Percentiles rank a stretch among this genome's conserved stretches.
phyloP scores from a whole-genome alignment of 2,113 vertebrate genomes.

The Gopherus evgoodei region DNA sequence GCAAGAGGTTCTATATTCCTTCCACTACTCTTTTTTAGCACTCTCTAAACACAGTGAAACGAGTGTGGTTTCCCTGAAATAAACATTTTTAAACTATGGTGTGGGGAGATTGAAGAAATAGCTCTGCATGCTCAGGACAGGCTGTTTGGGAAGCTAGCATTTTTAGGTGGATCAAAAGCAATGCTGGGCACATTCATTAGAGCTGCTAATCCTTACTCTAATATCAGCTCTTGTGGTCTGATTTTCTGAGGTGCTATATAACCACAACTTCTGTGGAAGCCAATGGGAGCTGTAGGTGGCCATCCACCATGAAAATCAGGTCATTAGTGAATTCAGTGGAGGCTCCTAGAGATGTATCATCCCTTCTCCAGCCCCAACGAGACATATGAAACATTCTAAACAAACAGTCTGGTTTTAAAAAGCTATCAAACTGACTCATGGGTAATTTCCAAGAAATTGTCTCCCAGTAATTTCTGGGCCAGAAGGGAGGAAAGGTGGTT shows the following conservation, averaged over 20 bases:
- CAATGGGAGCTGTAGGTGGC: background rate
- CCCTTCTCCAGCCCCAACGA: background rate
- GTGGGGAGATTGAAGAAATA: background rate
- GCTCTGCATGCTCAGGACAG: background rate
- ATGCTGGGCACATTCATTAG: background rate
- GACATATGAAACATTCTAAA: accelerated
- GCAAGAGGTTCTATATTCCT: background rate
- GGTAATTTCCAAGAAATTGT: accelerated
- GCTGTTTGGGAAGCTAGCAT: background rate
- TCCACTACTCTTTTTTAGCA: background rate
- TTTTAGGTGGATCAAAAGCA: background rate
- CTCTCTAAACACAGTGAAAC: background rate
- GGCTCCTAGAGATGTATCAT: background rate
- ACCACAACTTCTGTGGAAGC: background rate
- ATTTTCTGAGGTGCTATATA: background rate
- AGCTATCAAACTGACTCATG: background rate
- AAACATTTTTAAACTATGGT: background rate
- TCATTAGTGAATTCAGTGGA: background rate
- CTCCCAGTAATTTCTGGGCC: background rate
- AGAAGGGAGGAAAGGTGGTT: background rate
- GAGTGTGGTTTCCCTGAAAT: accelerated
- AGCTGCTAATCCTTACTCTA: background rate
- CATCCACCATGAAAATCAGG: background rate
- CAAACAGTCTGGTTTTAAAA: background rate
- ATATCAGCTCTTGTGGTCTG: background rate